These are phyloP conservation scores for Gymnocheta viridis DNA, from an alignment of 2,888 invertebrate species.

Conservation along the genomic window DNA sequence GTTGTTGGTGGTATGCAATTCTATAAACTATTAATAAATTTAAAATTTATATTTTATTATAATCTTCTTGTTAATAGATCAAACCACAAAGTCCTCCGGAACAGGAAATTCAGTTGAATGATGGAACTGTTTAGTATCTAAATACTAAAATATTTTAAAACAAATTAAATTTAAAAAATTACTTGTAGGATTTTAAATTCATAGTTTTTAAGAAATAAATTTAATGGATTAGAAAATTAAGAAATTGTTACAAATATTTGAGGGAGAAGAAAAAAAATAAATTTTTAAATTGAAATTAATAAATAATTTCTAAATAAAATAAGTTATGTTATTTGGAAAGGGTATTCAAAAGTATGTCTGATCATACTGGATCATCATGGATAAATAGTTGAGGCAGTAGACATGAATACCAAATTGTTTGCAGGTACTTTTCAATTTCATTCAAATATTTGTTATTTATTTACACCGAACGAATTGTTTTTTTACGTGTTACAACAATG, in stretches of 20 bases:
- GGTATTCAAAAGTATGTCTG: no score
- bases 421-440: no score
- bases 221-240: constrained; percentile 2
- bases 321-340: background rate
- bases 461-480: no score
- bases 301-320: background rate
- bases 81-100: constrained; percentile 56
- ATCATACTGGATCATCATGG: no score
- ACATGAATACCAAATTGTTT: no score
- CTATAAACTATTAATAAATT: background rate
- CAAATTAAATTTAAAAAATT: constrained; percentile 32
- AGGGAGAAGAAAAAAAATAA: background rate
- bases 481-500: no score
- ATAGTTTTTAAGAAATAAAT: constrained; percentile 19
- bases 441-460: no score
- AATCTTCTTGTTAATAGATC: constrained; percentile 59
- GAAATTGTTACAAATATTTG: background rate
- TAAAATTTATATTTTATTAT: constrained; percentile 15
- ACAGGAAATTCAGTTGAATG: constrained; percentile 62
- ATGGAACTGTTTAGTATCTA: constrained; percentile 43
- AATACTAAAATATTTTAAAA: background rate
- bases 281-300: background rate
- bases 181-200: constrained; percentile 26
- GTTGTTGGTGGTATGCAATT: constrained; percentile 19
- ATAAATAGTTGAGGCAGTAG: no score